Evolutionary conservation across 2,888 invertebrate genomes (phyloP).

Genomic region (Callyntrura sp.): DNA sequence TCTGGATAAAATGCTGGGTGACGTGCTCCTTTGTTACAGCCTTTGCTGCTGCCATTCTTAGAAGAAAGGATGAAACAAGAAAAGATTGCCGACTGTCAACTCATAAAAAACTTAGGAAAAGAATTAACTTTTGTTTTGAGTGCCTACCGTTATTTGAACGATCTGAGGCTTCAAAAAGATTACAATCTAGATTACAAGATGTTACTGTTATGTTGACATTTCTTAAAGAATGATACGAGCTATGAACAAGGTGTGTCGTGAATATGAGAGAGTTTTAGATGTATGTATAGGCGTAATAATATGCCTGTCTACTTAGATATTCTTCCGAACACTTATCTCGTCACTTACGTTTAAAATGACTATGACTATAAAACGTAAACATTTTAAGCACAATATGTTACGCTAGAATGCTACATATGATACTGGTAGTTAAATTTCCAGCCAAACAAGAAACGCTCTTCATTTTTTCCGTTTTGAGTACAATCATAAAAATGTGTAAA

Average conservation of each 20-base stretch:
- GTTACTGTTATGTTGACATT: neutral
- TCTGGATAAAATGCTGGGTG: neutral
- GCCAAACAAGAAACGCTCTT: neutral
- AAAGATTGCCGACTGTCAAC: neutral
- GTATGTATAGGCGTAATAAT: neutral
- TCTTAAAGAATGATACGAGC: neutral
- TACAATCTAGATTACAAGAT: neutral
- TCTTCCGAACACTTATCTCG: conserved; percentile 1
- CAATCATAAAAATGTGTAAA: conserved; percentile 49
- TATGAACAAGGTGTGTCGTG: neutral
- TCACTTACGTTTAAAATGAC: neutral
- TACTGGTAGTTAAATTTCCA: neutral
- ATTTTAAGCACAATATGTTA: conserved; percentile 1
- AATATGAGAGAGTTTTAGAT: neutral
- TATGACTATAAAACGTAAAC: neutral
- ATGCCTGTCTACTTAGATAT: neutral
- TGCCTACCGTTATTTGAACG: conserved; percentile 7
- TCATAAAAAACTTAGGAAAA: conserved; percentile 37
- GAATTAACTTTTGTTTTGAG: conserved; percentile 42
- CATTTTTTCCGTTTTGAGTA: conserved; percentile 35
- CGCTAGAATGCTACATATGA: too few relatives aligned
- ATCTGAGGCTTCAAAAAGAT: conserved; percentile 9
- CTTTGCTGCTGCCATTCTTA: neutral
- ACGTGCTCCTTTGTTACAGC: neutral
- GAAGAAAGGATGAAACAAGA: neutral